Base-by-base conservation (phyloP, 2,113 vertebrate genomes). In the Ictalurus punctatus region DNA sequence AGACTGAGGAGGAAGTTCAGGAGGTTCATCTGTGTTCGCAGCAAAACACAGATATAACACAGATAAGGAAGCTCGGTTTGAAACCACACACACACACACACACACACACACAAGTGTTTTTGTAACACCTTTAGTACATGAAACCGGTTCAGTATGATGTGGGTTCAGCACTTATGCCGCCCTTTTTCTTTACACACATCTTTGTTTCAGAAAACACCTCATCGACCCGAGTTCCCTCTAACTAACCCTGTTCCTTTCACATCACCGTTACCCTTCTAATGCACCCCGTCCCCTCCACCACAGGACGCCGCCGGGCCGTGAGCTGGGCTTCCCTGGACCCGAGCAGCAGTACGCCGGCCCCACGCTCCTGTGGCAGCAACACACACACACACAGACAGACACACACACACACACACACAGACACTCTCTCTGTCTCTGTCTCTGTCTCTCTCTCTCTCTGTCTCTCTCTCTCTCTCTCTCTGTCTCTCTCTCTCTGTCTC, bases 71-170 rank as follows among this genome's bases (percentile, higher is more conserved):
- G 76, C 89, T 79, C 61, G 23, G 86, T 52, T 40, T 81, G 54
- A 83, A 88, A 76, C 83, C 89, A 81, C 86, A 88, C 58, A 80
- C 6, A 25, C 89, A 84, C 85, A 90, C 63, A 83, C 23, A 44
- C 13, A 90, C 58, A 84, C 85, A 90, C 63, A 78, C 16, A 30
- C 14, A 8, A 61, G n/a, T 90, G 86, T 90, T 88, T 88, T 88
- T 90, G 44, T 90, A 40, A 88, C 89, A 88, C 83, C 83, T 88
- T 85, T 30, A 82, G 65, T 19, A 23, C 67, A 90, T 30, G 78
- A 86, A 76, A 73, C 30, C 76, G 58, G 21, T 25, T 48, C 44
- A 13, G 6, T 23, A 4, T 82, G 54, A 69, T 79, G 40, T 34
- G 25, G 37, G 30, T 86, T 83, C 78, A 84, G 44, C 87, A 56